Percentiles rank a stretch among this genome's conserved stretches.
Evolutionary conservation across 2,888 invertebrate genomes (phyloP).

Genomic region (Tetranychus piercei): DNA sequence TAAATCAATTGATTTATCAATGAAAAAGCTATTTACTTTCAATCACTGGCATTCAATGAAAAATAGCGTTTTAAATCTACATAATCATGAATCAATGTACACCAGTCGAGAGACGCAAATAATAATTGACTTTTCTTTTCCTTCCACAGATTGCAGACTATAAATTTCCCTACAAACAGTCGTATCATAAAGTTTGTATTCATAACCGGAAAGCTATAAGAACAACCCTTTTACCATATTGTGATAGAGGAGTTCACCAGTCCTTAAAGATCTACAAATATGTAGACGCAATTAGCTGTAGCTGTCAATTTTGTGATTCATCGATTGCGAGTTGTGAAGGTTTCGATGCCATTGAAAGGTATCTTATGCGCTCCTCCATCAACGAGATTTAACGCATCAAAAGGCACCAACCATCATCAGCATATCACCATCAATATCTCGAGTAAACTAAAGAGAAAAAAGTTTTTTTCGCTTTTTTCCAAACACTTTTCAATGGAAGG

Average conservation of each 20-base stretch:
- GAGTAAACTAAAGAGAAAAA: no score
- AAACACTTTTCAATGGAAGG: no score
- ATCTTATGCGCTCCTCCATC: background rate
- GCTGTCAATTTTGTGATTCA: constrained; percentile 50
- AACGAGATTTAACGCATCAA: background rate
- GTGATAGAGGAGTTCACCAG: constrained; percentile 52
- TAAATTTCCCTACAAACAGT: constrained; percentile 69
- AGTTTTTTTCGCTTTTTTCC: no score
- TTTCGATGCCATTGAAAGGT: background rate
- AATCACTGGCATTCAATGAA: no score
- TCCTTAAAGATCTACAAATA: constrained; percentile 44
- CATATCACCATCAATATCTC: no score
- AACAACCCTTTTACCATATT: constrained; percentile 47
- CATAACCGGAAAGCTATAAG: constrained; percentile 47
- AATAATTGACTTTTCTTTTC: background rate
- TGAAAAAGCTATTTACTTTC: no score
- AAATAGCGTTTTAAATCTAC: no score
- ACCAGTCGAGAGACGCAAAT: background rate
- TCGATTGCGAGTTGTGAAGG: constrained; percentile 53
- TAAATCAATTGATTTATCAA: no score
- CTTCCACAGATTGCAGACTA: constrained; percentile 55
- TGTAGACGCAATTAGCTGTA: constrained; percentile 56
- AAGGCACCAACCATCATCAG: background rate
- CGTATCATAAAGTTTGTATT: constrained; percentile 65
- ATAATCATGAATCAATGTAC: background rate